Evolutionary conservation across 2,113 vertebrate species (phyloP).

Genomic region (Paratilapia polleni): DNA sequence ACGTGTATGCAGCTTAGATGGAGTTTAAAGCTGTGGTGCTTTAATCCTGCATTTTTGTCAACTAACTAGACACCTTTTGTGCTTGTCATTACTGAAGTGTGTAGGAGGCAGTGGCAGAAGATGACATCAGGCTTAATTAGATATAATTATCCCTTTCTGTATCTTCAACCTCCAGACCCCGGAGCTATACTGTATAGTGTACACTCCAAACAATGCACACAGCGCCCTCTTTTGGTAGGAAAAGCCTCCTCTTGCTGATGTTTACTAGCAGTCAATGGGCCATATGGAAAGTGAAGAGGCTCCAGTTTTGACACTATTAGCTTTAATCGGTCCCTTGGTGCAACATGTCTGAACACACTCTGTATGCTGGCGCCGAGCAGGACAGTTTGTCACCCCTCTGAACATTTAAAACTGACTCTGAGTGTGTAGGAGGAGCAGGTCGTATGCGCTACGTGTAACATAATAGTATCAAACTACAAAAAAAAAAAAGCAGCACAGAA

Average conservation of each 20-base stretch:
- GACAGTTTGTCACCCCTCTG: slow-evolving; percentile 52
- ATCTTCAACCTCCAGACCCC: slow-evolving; percentile 44
- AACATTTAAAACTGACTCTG: slow-evolving; percentile 30
- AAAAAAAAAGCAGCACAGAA: neutral
- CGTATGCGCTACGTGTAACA: slow-evolving; percentile 30
- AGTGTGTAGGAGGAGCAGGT: slow-evolving; percentile 22
- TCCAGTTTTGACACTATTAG: slow-evolving; percentile 59
- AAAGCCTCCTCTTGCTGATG: neutral
- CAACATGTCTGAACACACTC: slow-evolving; percentile 41
- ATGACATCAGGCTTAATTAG: slow-evolving; percentile 73
- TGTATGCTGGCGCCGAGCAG: slow-evolving; percentile 33
- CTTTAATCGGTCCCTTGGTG: slow-evolving; percentile 56
- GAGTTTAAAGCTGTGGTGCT: neutral
- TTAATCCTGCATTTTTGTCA: slow-evolving; percentile 4
- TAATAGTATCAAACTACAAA: slow-evolving; percentile 21
- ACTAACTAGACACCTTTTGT: slow-evolving; percentile 8
- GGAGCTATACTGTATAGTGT: slow-evolving; percentile 4
- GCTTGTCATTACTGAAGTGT: slow-evolving; percentile 38
- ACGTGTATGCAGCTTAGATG: neutral
- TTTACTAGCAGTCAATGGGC: slow-evolving; percentile 35
- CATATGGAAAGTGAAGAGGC: slow-evolving; percentile 45
- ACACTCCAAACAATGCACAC: slow-evolving; percentile 38
- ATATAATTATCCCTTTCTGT: slow-evolving; percentile 66
- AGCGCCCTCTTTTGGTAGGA: slow-evolving; percentile 67
- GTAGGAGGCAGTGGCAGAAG: slow-evolving; percentile 52